Evolutionary conservation across 2,797 vertebrate genomes (phyloP), one percentile per base, ranked within the genome.

Genomic region (Spinus pinus): DNA sequence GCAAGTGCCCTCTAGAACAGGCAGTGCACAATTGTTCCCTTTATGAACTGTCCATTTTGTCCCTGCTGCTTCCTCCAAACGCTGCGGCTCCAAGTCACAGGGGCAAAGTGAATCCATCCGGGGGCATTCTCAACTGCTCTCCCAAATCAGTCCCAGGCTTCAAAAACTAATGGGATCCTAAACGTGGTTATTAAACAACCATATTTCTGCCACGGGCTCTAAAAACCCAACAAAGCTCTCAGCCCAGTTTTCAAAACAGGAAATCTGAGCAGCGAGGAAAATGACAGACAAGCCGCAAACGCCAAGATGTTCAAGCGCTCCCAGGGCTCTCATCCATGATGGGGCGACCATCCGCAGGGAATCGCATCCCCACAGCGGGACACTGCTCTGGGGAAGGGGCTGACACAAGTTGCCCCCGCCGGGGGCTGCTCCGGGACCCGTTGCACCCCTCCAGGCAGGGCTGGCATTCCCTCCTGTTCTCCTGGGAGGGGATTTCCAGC

Each of bases 41-140:
- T 93, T 94, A 93, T 83, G 69, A 91, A 93, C 95, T 97, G 86
- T 95, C 96, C 95, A 96, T 97, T 97, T 96, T 97, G 94, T 93
- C 81, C 88, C 93, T 88, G 87, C 41, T 1, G 37, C 62, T 96
- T 94, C 91, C 96, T 95, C 91, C 91, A 71, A 93, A 91, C 1
- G 16, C 65, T 93, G 85, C 58, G 24, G 78, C 79, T 82, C 56
- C 14, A 64, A 94, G 81, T 91, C 81, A 53, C 35, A 74, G 81
- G 72, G 75, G 78, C 79, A 89, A 66, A 88, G 81, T 7, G 61
- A 90, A 93, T 85, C 77, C 80, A 87, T 75, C 70, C 9, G 10
- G 62, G 41, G 81, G 51, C 39, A 83, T 54, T 84, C 75, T 22
- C 62, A 77, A 9, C 24, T 28, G 47, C 47, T 66, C 69, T 80